A percentile compares a stretch with the other conserved stretches of the same genome.
These are phyloP conservation scores for Styela plicata DNA, from an alignment of 23 tunicate genomes.

Conservation along the genomic window DNA sequence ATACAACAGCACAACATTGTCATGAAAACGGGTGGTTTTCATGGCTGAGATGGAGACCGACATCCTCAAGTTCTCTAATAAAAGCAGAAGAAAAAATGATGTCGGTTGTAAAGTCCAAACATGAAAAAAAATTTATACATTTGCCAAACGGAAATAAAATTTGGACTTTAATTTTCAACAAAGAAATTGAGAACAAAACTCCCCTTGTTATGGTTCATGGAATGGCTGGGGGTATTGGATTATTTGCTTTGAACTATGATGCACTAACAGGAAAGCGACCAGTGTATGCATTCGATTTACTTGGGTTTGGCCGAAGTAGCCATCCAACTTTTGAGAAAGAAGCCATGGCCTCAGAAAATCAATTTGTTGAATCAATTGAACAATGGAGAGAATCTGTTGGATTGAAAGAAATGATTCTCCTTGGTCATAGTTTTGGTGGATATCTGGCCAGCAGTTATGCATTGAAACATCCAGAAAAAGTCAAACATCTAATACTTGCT, in stretches of 20 bases:
- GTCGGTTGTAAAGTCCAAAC: slow-evolving; percentile 45
- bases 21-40: slow-evolving; percentile 30
- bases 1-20: not conserved
- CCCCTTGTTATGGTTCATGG: slow-evolving; percentile 93
- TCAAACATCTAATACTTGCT: slow-evolving; percentile 69
- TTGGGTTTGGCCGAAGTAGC: slow-evolving; percentile 90
- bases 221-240: slow-evolving; percentile 80
- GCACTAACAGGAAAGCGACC: slow-evolving; percentile 58
- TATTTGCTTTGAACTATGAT: slow-evolving; percentile 74
- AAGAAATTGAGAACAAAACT: slow-evolving; percentile 37
- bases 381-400: slow-evolving; percentile 65
- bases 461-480: slow-evolving; percentile 76
- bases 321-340: slow-evolving; percentile 58
- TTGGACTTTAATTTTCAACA: slow-evolving; percentile 80
- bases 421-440: slow-evolving; percentile 96
- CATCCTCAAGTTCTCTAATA: slow-evolving; percentile 44
- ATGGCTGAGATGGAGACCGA: slow-evolving; percentile 88
- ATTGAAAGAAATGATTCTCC: slow-evolving; percentile 68
- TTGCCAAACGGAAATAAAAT: slow-evolving; percentile 54
- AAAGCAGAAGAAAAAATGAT: slow-evolving; percentile 74
- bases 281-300: slow-evolving; percentile 79
- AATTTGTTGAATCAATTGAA: slow-evolving; percentile 85
- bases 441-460: slow-evolving; percentile 92
- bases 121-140: slow-evolving; percentile 50
- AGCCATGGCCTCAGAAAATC: slow-evolving; percentile 58